Evolutionary conservation across 1,140 invertebrate genomes (phyloP), one percentile per base, ranked within the genome.

Genomic region (Zaprionus vittiger): DNA sequence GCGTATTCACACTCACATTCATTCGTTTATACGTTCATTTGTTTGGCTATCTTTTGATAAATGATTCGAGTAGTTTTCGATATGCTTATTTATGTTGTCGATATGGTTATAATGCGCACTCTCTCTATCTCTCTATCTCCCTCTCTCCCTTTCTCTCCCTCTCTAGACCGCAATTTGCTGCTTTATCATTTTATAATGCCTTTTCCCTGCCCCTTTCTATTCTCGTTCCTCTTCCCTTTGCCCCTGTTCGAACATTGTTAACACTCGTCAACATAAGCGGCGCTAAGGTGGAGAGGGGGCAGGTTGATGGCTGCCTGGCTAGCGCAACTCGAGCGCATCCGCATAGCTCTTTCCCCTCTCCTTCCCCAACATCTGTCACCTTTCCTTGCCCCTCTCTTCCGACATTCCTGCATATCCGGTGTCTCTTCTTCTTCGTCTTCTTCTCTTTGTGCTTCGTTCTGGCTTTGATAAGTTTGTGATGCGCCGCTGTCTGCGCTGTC

Each of bases 401-500:
- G 5, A 22, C 41, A 24, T 63, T 57, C 47, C 65, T 41, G 63
- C 69, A 75, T 59, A 79, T 75, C 63, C 75, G 77, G 74, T 79
- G 60, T 66, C 77, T 72, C 71, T 56, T 78, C 38, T 68, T 60
- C 6, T 12, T 38, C 4, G 1, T 54, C 6, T 62, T 71, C 67
- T 67, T 67, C 61, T 7, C 54, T 14, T 56, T 17, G n/a, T 22
- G n/a, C 41, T 20, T 47, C n/a, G 47, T 37, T n/a, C 24, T 69
- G 66, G 38, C 59, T 47, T 65, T 75, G 84, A 87, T 81, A 84
- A 81, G 66, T 89, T 79, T 72, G 55, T 82, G 84, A 80, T 89
- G 83, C 66, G 69, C 60, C 84, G 83, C 60, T 86, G 83, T 85
- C 79, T 91, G 65, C 75, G 76, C 89, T 91, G 89, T 91, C 87